These are phyloP conservation scores for Augochlorella aurata DNA, from an alignment of 2,888 invertebrate genomes.

Conservation along the genomic window DNA sequence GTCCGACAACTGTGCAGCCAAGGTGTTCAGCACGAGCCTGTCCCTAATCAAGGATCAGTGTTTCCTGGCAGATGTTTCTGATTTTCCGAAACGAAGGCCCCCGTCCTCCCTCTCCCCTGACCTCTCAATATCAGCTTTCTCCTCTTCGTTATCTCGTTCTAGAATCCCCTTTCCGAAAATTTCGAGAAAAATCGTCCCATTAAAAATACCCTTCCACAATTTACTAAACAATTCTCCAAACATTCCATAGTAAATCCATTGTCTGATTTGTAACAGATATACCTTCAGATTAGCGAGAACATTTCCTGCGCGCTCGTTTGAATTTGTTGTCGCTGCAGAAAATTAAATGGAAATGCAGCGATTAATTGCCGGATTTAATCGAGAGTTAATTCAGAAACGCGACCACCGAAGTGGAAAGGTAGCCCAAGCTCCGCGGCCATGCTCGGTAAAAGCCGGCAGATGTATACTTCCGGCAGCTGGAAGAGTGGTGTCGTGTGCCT, in stretches of 20 bases:
- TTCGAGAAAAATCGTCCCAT: not conserved
- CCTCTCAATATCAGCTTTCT: conserved; percentile 9
- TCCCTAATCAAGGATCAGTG: conserved; percentile 64
- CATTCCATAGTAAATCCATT: not conserved
- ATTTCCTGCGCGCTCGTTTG: not conserved
- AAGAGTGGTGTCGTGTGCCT: conserved; percentile 74
- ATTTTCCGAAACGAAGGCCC: conserved; percentile 57
- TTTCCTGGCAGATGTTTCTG: conserved; percentile 71
- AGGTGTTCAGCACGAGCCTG: conserved; percentile 65
- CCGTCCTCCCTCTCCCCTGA: not conserved
- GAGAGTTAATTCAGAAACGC: conserved; percentile 15
- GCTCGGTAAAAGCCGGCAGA: conserved; percentile 76
- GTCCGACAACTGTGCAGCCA: conserved; percentile 32
- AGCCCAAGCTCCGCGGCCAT: conserved; percentile 64
- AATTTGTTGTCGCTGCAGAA: not conserved
- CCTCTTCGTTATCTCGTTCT: not conserved
- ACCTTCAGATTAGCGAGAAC: too few species aligned
- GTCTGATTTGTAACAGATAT: not conserved
- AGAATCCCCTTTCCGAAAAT: not conserved
- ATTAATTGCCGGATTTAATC: not conserved
- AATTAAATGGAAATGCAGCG: not conserved
- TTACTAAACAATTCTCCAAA: not conserved
- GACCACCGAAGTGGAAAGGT: conserved; percentile 17
- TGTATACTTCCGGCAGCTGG: conserved; percentile 80
- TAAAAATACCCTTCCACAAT: not conserved